Evolutionary conservation across 1,140 invertebrate genomes (phyloP).

Genomic region (Radopholus similis): DNA sequence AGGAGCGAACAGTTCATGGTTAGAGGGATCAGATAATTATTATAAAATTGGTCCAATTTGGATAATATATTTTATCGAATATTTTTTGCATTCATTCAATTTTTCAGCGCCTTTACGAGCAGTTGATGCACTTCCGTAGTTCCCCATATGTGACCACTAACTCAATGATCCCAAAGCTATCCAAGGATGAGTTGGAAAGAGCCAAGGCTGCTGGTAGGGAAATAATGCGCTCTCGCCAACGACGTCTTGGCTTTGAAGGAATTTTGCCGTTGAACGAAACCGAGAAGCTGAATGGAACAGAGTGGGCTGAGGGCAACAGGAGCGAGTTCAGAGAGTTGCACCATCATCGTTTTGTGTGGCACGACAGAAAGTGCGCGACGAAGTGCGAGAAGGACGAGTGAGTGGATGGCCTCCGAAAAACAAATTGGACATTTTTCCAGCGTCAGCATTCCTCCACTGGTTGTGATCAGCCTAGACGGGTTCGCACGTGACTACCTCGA

Average conservation of each 20-base stretch:
- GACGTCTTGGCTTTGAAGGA: neutral
- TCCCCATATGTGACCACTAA: slow-evolving; percentile 25
- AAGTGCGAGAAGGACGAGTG: slow-evolving; percentile 40
- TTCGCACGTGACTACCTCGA: slow-evolving; percentile 71
- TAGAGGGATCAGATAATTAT: neutral
- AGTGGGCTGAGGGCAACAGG: neutral
- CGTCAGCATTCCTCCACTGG: slow-evolving; percentile 57
- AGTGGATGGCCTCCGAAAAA: neutral
- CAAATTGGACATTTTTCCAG: slow-evolving; percentile 16
- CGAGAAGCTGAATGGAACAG: slow-evolving; percentile 10
- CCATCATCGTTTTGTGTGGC: slow-evolving; percentile 35
- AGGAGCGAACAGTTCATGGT: neutral
- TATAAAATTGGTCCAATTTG: neutral
- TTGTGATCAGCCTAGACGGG: slow-evolving; percentile 66
- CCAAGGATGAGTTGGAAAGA: slow-evolving; percentile 27
- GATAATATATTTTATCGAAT: neutral
- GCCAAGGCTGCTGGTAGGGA: slow-evolving; percentile 26
- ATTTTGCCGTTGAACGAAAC: slow-evolving; percentile 34
- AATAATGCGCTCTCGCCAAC: slow-evolving; percentile 9
- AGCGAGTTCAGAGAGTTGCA: slow-evolving; percentile 20
- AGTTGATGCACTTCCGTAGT: slow-evolving; percentile 24
- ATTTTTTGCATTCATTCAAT: too few relatives aligned
- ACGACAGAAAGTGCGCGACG: slow-evolving; percentile 35
- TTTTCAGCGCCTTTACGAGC: slow-evolving; percentile 34
- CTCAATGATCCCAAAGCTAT: slow-evolving; percentile 23